These are phyloP conservation scores for Falco punctatus DNA, from an alignment of 2,113 vertebrate species.

Conservation along the genomic window DNA sequence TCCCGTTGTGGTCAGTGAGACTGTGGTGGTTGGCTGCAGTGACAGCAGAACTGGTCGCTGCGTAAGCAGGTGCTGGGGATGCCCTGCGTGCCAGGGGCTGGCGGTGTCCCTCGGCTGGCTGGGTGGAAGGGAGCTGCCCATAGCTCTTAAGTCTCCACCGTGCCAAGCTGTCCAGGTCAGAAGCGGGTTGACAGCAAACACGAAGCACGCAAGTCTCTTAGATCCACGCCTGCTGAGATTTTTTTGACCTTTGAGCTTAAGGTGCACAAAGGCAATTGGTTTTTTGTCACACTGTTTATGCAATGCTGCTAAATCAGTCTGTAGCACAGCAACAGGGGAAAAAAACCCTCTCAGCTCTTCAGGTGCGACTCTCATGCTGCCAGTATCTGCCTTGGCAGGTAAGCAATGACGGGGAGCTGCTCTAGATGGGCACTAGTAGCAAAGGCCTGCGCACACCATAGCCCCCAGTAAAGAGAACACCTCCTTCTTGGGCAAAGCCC, in stretches of 20 bases:
- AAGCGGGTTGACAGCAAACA: background rate
- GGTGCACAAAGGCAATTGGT: background rate
- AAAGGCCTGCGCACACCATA: background rate
- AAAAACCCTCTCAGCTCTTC: background rate
- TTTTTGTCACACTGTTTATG: background rate
- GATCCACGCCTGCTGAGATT: background rate
- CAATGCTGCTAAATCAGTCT: constrained; percentile 19
- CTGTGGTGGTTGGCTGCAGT: background rate
- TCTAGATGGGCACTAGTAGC: background rate
- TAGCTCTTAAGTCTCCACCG: background rate
- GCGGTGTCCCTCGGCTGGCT: background rate
- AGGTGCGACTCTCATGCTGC: background rate
- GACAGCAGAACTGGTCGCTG: background rate
- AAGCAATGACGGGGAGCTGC: background rate
- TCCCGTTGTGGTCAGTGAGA: background rate
- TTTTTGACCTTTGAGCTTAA: background rate
- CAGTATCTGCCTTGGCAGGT: background rate
- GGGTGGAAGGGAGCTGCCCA: background rate
- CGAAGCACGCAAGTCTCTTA: background rate
- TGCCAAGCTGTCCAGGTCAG: background rate
- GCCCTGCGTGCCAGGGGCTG: rapidly evolving
- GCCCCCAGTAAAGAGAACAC: background rate
- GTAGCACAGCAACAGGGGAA: background rate
- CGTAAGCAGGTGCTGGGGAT: background rate
- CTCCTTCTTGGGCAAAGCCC: constrained; percentile 2